Evolutionary conservation across 2,888 invertebrate genomes (phyloP), one percentile per base, ranked within the genome.

Genomic region (Pasiphila rectangulata): DNA sequence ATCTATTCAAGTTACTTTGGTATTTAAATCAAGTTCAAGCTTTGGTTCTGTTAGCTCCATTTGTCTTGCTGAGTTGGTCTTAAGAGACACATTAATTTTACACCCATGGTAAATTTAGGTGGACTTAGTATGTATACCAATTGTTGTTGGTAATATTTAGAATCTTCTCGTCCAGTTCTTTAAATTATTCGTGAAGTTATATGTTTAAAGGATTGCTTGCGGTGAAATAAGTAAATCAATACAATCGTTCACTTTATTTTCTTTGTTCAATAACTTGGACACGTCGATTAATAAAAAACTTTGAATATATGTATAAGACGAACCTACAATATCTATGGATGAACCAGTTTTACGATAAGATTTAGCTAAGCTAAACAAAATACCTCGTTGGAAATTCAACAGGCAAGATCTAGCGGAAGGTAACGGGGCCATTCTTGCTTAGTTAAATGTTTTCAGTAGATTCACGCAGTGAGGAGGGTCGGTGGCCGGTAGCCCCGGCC

Each of bases 381-480:
- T 13, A 35, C 15, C 24, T 42, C 27, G 27, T 47, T 34, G 39
- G 29, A 49, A 48, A 44, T 38, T 41, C 30, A 43, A 43, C 42
- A 35, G 12, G 29, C 19, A 23, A 41, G 39, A 38, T 29, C 46
- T 38, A 19, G 21, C 17, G 39, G 43, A 40, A 36, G 45, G 32
- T 15, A 27, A 30, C 38, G 35, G 17, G 25, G 42, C 43, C 29
- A 54, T 44, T 44, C 43, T 48, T 46, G 51, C 45, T 44, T 51
- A 82, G 80, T 80, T 83, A 80, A 83, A 83, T 82, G 79, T 80
- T 82, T 79, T 78, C 67, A 72, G 72, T 69, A 70, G 76, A 72
- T 76, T 75, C 75, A 65, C 69, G 68, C 67, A 65, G 64, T 85
- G 80, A 86, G 76, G 75, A 85, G 85, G 87, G 86, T 84, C 79